Conservation (phyloP, 2,113 vertebrate species). For the Rhynchopsitta pachyrhyncha region DNA sequence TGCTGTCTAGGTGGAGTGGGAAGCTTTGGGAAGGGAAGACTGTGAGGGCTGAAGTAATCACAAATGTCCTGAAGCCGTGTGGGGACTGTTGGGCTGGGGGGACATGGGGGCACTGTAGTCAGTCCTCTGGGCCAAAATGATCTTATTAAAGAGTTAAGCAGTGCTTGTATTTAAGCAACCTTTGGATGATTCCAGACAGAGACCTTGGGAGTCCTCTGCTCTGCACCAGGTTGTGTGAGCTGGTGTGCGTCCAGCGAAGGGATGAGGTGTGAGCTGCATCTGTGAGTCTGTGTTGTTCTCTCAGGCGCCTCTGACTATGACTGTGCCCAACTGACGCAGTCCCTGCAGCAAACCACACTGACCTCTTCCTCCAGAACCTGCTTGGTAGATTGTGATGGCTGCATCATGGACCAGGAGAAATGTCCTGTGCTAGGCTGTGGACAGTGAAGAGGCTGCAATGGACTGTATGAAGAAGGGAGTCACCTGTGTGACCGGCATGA, state of each 20-base stretch:
- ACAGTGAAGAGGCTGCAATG: background rate
- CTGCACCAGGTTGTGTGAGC: background rate
- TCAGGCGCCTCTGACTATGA: background rate
- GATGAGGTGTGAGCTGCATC: background rate
- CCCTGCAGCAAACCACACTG: background rate
- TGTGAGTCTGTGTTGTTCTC: background rate
- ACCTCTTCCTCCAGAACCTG: background rate
- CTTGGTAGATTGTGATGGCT: background rate
- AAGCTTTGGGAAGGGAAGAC: background rate
- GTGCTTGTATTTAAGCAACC: background rate
- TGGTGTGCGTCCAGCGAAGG: background rate
- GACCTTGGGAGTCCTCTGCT: background rate
- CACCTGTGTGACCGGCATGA: background rate
- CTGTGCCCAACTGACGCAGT: background rate
- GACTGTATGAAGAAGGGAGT: background rate
- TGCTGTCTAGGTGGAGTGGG: background rate
- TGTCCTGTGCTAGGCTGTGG: background rate
- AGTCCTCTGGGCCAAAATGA: background rate
- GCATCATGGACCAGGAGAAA: background rate
- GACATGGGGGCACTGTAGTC: background rate
- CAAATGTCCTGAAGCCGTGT: background rate
- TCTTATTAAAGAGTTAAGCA: background rate
- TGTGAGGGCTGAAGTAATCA: background rate
- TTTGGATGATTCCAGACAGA: background rate
- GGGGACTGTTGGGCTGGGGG: background rate